Evolutionary conservation across 1,140 invertebrate genomes (phyloP).

Genomic region (Drosophila virilis): DNA sequence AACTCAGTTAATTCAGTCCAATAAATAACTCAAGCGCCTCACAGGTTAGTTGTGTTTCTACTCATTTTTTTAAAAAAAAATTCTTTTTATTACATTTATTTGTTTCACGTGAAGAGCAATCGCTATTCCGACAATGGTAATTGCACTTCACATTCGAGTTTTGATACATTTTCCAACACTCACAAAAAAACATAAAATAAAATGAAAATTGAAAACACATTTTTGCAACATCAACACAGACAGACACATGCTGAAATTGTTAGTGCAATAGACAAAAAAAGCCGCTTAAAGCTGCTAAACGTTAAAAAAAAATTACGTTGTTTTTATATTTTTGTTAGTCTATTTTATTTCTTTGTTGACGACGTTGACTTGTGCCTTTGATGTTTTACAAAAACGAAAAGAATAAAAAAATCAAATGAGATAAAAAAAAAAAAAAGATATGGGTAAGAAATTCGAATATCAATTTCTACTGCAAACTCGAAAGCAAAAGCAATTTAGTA

Average conservation of each 20-base stretch:
- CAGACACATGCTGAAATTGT: slow-evolving; percentile 70
- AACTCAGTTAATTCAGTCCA: slow-evolving; percentile 67
- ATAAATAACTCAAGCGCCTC: slow-evolving; percentile 72
- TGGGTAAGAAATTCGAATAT: slow-evolving; percentile 31
- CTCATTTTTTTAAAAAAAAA: slow-evolving; percentile 70
- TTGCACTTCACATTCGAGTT: slow-evolving; percentile 55
- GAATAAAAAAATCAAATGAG: slow-evolving; percentile 25
- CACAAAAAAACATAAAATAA: slow-evolving; percentile 31
- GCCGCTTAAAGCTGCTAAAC: slow-evolving; percentile 54
- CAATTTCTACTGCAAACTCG: slow-evolving; percentile 20
- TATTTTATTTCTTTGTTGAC: slow-evolving; percentile 80
- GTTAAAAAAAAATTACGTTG: slow-evolving; percentile 42
- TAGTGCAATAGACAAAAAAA: slow-evolving; percentile 47
- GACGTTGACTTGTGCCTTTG: slow-evolving; percentile 84
- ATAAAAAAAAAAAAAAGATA: slow-evolving; percentile 23
- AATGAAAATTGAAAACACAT: slow-evolving; percentile 33
- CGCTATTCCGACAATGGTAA: slow-evolving; percentile 17
- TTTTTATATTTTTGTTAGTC: slow-evolving; percentile 58
- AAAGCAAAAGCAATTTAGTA: slow-evolving; percentile 51
- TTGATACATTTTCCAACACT: slow-evolving; percentile 30
- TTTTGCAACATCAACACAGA: slow-evolving; percentile 32
- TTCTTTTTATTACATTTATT: slow-evolving; percentile 63
- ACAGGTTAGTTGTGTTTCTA: slow-evolving; percentile 83
- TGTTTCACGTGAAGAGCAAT: slow-evolving; percentile 36
- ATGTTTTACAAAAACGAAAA: slow-evolving; percentile 64